A percentile compares a stretch with the other conserved stretches of the same genome.
phyloP scores from a whole-genome alignment of 2,888 invertebrate genomes.

The Ecdyonurus torrentis region DNA sequence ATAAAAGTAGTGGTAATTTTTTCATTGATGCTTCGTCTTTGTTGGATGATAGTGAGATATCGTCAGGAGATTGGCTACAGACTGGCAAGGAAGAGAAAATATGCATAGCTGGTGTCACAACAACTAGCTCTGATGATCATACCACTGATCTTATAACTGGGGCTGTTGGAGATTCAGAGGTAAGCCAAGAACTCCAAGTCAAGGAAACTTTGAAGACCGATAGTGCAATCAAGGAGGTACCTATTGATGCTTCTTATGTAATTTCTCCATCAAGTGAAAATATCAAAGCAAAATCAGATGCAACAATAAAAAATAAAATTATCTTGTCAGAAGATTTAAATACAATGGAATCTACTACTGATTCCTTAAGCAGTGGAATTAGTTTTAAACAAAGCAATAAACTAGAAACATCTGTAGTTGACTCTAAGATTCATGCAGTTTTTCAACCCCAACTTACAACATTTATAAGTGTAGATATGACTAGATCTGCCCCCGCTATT shows the following conservation, averaged over 20 bases:
- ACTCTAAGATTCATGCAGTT: background rate
- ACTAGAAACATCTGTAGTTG: background rate
- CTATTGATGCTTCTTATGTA: too few species aligned
- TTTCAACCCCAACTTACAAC: background rate
- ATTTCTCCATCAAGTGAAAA: too few species aligned
- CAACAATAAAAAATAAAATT: background rate
- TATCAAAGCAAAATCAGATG: background rate
- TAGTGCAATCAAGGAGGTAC: too few species aligned
- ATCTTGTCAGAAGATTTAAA: background rate
- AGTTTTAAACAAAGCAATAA: background rate
- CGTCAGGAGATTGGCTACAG: background rate
- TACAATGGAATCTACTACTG: background rate
- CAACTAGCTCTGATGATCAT: background rate
- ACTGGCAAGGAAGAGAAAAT: background rate
- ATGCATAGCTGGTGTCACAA: background rate
- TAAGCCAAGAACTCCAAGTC: too few species aligned
- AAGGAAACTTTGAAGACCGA: too few species aligned
- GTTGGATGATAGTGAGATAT: constrained; percentile 45
- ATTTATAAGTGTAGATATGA: background rate
- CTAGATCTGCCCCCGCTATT: background rate
- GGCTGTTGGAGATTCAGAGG: too few species aligned
- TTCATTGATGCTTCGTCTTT: constrained; percentile 65
- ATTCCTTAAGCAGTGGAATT: background rate
- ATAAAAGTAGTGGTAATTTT: constrained; percentile 35
- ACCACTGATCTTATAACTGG: too few species aligned